phyloP scores from a whole-genome alignment of 35 echinoderm and acorn worm species.

The Anneissia japonica region DNA sequence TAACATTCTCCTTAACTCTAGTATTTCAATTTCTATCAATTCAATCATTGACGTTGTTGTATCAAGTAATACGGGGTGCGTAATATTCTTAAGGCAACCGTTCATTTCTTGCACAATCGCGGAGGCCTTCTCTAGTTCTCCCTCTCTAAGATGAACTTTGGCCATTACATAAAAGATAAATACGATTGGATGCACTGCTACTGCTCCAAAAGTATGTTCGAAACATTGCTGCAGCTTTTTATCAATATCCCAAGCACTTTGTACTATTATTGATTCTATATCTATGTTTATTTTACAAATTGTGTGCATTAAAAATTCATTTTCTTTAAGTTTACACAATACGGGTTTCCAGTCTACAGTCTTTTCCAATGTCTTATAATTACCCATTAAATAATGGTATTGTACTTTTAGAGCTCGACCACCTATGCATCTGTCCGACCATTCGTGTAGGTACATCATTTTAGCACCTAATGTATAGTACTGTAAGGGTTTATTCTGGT shows the following conservation, averaged over 20 bases:
- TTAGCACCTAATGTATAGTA: neutral
- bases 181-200: neutral
- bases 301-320: neutral
- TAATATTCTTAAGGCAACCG: neutral
- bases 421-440: neutral
- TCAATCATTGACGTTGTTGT: neutral
- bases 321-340: neutral
- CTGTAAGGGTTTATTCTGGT: neutral
- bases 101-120: neutral
- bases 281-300: neutral
- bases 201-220: neutral
- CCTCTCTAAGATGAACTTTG: neutral
- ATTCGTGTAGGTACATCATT: neutral
- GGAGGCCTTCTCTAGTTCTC: neutral
- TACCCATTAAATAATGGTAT: neutral
- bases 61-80: neutral
- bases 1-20: neutral
- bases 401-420: neutral
- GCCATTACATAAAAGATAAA: neutral
- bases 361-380: neutral
- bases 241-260: neutral
- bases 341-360: neutral
- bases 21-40: neutral
- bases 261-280: neutral
- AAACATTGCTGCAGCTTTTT: neutral